Evolutionary conservation across 30 jellyfish, hydroid and myxozoan species (phyloP), one percentile per base, ranked within the genome.

Genomic region (Rhopilema esculentum): DNA sequence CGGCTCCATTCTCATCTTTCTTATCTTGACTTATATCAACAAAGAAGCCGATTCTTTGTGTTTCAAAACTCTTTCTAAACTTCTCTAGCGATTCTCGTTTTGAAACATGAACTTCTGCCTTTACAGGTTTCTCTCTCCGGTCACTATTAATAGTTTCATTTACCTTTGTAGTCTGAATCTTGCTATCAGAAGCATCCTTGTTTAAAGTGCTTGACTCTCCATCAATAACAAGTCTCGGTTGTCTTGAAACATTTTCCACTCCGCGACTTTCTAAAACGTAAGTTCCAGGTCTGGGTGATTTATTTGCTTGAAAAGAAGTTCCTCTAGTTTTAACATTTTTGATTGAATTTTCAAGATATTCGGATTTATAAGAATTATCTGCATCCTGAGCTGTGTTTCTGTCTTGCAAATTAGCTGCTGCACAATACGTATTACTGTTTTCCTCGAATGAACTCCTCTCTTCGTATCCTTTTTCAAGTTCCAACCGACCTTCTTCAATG

Each of bases 11-110:
- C 20, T 51, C 67, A 40, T 40, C 57, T 40, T 40, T 40, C 57
- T 75, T 50, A 19, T 75, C 32, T 26, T 53, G 64, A 18, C 49
- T 28, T 49, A 84, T 21, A 73, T 84, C 93, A 21, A 84, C 84
- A 66, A 84, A 84, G 50, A 84, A 69, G 4, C 93, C 93, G 31
- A 84, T 72, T 50, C 84, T 72, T 80, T 84, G 87, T 0, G 40
- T 72, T 23, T 74, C 93, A 61, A 84, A 84, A 63, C 93, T 48
- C 30, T 66, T 77, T 27, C 93, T 50, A 61, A 84, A 84, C 21
- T 84, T 84, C 22, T 84, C 87, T 0, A 84, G 40, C 26, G 62
- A 22, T 65, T 84, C 87, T 23, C 16, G 64, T 70, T 27, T 69
- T 32, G 79, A 27, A 22, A 30, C 81, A n/a, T 80, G 64, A 7